A percentile compares a stretch with the other conserved stretches of the same genome.
phyloP scores from a whole-genome alignment of 2,888 invertebrate genomes.

The Podabrus alpinus region DNA sequence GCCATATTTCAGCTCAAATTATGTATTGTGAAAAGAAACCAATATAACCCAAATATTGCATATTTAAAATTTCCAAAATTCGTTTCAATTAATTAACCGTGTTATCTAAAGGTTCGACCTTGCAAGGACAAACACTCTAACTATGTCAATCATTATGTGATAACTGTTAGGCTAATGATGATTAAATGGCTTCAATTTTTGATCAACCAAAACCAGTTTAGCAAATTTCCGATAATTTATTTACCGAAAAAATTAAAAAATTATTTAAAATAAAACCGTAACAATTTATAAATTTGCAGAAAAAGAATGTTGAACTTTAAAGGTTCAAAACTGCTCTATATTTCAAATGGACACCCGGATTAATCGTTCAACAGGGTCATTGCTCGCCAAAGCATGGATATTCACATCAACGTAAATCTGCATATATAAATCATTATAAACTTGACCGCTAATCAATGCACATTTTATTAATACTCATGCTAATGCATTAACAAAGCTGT shows the following conservation, averaged over 20 bases:
- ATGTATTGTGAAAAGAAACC: not conserved
- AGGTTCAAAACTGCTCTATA: slow-evolving; percentile 29
- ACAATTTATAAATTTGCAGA: not conserved
- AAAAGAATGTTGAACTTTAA: not conserved
- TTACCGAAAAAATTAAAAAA: not conserved
- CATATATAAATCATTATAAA: slow-evolving; percentile 31
- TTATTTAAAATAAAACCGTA: not conserved
- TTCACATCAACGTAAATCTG: slow-evolving; percentile 32
- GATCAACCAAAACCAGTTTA: not conserved
- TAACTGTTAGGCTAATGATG: not conserved
- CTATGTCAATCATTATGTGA: not conserved
- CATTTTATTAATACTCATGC: slow-evolving; percentile 28
- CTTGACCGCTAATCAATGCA: slow-evolving; percentile 29
- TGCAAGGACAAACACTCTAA: not conserved
- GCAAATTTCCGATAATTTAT: not conserved
- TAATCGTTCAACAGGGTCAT: slow-evolving; percentile 33
- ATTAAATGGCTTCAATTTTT: not conserved
- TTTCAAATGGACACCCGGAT: slow-evolving; percentile 33
- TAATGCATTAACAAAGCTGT: slow-evolving; percentile 28
- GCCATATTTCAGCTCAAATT: not conserved
- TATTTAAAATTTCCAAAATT: not conserved
- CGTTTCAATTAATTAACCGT: not conserved
- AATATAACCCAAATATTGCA: not conserved
- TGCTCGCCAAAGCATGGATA: slow-evolving; percentile 29
- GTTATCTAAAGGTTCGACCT: not conserved